phyloP scores from a whole-genome alignment of 2,113 vertebrate species.

The Osmerus mordax region DNA sequence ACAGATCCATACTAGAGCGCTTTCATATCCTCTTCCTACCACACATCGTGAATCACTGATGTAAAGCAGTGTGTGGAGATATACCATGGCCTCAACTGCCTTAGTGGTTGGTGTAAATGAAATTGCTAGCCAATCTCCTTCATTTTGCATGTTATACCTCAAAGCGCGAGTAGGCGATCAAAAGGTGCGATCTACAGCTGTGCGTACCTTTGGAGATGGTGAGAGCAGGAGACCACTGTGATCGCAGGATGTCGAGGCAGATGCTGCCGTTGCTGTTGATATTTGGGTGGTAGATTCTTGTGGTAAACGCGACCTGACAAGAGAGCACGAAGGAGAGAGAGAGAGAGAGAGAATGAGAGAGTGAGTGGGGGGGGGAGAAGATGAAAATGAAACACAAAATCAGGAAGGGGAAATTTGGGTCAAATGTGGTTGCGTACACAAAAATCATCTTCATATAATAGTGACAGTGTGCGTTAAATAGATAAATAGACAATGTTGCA shows the following conservation, averaged over 20 bases:
- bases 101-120: no score
- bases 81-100: no score
- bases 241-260: constrained; percentile 81
- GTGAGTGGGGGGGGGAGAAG: no score
- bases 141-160: not conserved
- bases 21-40: no score
- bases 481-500: no score
- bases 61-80: no score
- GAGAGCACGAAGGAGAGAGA: constrained; percentile 28
- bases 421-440: not conserved
- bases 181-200: not conserved
- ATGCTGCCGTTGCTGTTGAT: constrained; percentile 86
- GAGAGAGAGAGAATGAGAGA: not conserved
- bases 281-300: constrained; percentile 85
- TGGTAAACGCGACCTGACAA: constrained; percentile 88
- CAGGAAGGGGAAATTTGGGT: not conserved
- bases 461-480: no score
- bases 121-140: not conserved
- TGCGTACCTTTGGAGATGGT: constrained; percentile 98
- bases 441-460: no score
- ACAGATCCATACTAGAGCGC: no score
- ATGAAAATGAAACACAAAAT: no score
- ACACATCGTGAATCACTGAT: no score
- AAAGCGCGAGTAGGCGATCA: no score
- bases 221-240: constrained; percentile 90